Evolutionary conservation across 1,140 invertebrate species (phyloP).

Genomic region (Nomia melanderi): DNA sequence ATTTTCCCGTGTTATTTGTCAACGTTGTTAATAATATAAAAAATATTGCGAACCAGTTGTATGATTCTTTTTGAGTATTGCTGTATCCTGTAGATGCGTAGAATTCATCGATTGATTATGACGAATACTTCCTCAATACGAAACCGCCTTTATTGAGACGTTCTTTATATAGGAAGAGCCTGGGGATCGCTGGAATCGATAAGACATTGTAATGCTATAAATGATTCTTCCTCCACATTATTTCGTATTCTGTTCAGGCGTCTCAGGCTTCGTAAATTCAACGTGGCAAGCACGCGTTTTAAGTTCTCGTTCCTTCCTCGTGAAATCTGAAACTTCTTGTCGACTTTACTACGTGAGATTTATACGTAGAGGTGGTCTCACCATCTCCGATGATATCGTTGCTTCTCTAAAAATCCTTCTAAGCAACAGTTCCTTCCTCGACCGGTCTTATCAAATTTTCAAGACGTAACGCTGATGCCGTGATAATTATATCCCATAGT

Average conservation of each 20-base stretch:
- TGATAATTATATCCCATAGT: neutral
- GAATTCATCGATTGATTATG: too few species aligned
- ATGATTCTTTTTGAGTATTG: too few species aligned
- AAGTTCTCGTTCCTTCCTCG: slow-evolving; percentile 29
- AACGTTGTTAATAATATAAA: too few species aligned
- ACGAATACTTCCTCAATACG: neutral
- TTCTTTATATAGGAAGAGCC: neutral
- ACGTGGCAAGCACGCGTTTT: slow-evolving; percentile 4
- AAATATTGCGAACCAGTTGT: too few species aligned
- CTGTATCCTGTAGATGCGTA: too few species aligned
- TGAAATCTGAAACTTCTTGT: slow-evolving; percentile 42
- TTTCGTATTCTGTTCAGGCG: slow-evolving; percentile 23
- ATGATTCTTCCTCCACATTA: neutral
- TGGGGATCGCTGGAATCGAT: neutral
- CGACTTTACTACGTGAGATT: slow-evolving; percentile 30
- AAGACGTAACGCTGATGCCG: neutral
- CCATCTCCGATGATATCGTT: slow-evolving; percentile 22
- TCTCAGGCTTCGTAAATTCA: slow-evolving; percentile 10
- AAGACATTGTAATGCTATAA: slow-evolving; percentile 18
- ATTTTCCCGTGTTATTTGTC: too few species aligned
- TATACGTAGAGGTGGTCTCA: slow-evolving; percentile 25
- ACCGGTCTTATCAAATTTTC: neutral
- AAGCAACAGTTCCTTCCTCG: neutral
- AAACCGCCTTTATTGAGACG: neutral
- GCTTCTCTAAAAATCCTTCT: neutral